Evolutionary conservation across 2,888 invertebrate species (phyloP).

Genomic region (Unio delphinus): DNA sequence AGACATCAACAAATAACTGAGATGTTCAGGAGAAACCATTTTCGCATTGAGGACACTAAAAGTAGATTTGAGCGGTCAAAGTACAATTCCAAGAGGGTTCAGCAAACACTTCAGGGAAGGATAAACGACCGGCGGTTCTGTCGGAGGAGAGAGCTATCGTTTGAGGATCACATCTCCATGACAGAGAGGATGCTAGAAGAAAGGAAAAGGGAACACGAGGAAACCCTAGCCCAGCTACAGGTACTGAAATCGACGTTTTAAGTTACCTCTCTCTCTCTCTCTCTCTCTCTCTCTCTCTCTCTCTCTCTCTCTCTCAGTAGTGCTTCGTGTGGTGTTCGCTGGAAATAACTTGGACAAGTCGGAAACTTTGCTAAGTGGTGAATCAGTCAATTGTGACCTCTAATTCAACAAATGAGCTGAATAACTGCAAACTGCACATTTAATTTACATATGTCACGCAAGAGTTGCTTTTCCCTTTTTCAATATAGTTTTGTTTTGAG

Average conservation of each 20-base stretch:
- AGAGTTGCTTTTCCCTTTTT: too few species aligned
- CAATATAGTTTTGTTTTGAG: too few species aligned
- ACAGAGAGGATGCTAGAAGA: constrained; percentile 39
- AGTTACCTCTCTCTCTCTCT: too few species aligned
- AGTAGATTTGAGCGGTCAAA: constrained; percentile 35
- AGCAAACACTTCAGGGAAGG: constrained; percentile 24
- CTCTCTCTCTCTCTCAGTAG: too few species aligned
- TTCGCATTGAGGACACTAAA: constrained; percentile 36
- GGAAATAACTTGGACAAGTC: too few species aligned
- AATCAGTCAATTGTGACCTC: too few species aligned
- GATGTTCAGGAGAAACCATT: constrained; percentile 30
- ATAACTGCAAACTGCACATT: too few species aligned
- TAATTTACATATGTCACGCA: too few species aligned
- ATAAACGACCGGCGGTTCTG: constrained; percentile 37
- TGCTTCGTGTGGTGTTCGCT: too few species aligned
- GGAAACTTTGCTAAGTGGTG: too few species aligned
- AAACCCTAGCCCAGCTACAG: constrained; percentile 27
- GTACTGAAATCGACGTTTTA: constrained; percentile 4
- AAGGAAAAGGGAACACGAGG: constrained; percentile 36
- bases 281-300: too few species aligned
- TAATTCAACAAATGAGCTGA: too few species aligned
- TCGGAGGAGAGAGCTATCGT: constrained; percentile 41
- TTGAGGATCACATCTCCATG: constrained; percentile 38
- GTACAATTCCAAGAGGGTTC: constrained; percentile 36
- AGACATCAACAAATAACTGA: constrained; percentile 42